Percentiles rank a stretch among this genome's conserved stretches.
These are phyloP conservation scores for Rafetus swinhoei DNA, from an alignment of 2,113 vertebrate genomes.

Conservation along the genomic window DNA sequence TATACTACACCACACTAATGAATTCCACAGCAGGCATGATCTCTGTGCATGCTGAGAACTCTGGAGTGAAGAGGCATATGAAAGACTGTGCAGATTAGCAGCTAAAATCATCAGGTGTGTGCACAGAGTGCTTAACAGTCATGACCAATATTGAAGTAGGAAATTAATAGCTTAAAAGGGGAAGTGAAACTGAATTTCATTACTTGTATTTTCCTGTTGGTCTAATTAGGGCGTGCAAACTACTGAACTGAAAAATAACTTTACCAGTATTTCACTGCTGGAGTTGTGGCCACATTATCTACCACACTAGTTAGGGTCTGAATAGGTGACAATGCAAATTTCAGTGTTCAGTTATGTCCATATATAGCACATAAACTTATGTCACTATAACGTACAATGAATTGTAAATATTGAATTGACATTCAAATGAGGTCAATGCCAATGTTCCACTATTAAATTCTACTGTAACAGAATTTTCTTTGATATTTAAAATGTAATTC, in stretches of 20 bases:
- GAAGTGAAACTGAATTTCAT: background rate
- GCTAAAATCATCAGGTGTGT: background rate
- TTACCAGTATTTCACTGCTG: background rate
- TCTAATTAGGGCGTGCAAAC: background rate
- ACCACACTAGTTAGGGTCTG: background rate
- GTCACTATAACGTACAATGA: background rate
- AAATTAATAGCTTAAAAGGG: background rate
- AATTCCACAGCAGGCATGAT: background rate
- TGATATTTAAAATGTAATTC: background rate
- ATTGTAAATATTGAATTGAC: background rate
- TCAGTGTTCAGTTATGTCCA: background rate
- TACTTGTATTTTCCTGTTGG: background rate
- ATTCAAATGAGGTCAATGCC: background rate
- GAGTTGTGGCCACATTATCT: background rate
- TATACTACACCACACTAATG: background rate
- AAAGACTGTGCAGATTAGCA: background rate
- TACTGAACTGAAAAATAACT: background rate
- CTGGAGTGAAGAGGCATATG: background rate
- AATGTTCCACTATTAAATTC: background rate
- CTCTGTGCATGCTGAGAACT: background rate
- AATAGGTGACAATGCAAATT: background rate
- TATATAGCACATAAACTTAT: background rate
- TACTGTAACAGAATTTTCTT: background rate
- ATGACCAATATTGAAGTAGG: background rate
- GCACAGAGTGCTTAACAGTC: background rate